phyloP scores from a whole-genome alignment of 2,113 vertebrate species.

The Melanotaenia duboulayi region DNA sequence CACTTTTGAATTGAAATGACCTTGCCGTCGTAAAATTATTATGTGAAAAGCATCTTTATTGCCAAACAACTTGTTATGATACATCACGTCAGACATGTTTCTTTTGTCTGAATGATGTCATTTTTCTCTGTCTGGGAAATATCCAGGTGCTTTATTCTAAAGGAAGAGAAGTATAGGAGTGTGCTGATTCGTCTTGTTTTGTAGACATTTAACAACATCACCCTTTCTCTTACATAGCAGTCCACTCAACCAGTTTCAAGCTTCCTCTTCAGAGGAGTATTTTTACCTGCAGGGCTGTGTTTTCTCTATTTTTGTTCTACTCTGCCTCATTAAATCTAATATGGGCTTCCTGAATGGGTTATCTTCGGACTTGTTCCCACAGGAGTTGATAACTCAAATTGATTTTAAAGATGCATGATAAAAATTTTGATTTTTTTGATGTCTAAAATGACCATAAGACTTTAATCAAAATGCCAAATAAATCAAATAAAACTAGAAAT shows the following conservation, averaged over 20 bases:
- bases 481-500: neutral
- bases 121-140: constrained; percentile 1
- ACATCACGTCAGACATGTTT: constrained; percentile 8
- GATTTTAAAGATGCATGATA: constrained; percentile 69
- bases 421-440: constrained; percentile 56
- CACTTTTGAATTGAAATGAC: constrained; percentile 43
- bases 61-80: constrained; percentile 2
- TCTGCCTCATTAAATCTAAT: constrained; percentile 79
- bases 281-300: constrained; percentile 71
- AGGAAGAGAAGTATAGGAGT: neutral
- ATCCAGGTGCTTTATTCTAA: constrained; percentile 8
- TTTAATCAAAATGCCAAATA: constrained; percentile 47
- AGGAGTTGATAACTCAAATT: constrained; percentile 77
- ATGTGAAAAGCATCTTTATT: neutral
- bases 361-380: constrained; percentile 82
- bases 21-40: constrained; percentile 5
- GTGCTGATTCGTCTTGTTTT: constrained; percentile 16
- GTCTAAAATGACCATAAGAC: constrained; percentile 47
- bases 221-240: constrained; percentile 33
- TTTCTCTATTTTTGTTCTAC: constrained; percentile 70
- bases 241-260: constrained; percentile 36
- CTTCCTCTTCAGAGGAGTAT: constrained; percentile 43
- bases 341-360: constrained; percentile 79
- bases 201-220: neutral
- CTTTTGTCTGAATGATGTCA: constrained; percentile 16